These are phyloP conservation scores for Neocloeon triangulifer DNA, from an alignment of 1,140 invertebrate species.

Conservation along the genomic window DNA sequence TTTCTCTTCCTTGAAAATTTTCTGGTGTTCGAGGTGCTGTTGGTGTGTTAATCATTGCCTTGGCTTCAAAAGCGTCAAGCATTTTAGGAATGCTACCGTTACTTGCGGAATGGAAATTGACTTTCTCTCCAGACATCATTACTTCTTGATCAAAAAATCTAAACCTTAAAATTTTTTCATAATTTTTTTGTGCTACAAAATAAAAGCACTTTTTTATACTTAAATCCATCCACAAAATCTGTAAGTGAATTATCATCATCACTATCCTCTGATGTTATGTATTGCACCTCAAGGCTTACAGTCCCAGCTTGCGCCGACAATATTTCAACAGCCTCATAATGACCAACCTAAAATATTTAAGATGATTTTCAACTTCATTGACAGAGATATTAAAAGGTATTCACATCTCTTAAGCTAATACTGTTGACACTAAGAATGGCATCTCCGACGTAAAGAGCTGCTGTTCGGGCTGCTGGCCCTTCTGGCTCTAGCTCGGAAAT, in stretches of 20 bases:
- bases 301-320: slow-evolving; percentile 42
- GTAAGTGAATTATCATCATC: slow-evolving; percentile 22
- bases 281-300: slow-evolving; percentile 46
- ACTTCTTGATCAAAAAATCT: slow-evolving; percentile 22
- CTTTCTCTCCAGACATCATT: slow-evolving; percentile 12
- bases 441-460: slow-evolving; percentile 55
- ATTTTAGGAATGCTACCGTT: slow-evolving; percentile 10
- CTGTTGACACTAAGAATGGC: slow-evolving; percentile 61
- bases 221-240: slow-evolving; percentile 22
- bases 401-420: slow-evolving; percentile 36
- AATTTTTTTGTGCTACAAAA: slow-evolving; percentile 2
- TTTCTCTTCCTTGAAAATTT: too few species aligned
- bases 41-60: slow-evolving; percentile 24
- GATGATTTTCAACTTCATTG: neutral
- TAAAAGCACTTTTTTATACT: slow-evolving; percentile 12
- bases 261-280: slow-evolving; percentile 43
- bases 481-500: slow-evolving; percentile 62
- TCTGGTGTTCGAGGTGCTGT: slow-evolving; percentile 37
- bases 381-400: neutral
- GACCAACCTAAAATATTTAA: slow-evolving; percentile 27
- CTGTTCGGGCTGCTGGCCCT: slow-evolving; percentile 43
- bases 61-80: slow-evolving; percentile 1
- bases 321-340: slow-evolving; percentile 48
- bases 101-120: slow-evolving; percentile 11
- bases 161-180: slow-evolving; percentile 22